Evolutionary conservation across 2,888 invertebrate genomes (phyloP).

Genomic region (Ditylenchus weischeri): DNA sequence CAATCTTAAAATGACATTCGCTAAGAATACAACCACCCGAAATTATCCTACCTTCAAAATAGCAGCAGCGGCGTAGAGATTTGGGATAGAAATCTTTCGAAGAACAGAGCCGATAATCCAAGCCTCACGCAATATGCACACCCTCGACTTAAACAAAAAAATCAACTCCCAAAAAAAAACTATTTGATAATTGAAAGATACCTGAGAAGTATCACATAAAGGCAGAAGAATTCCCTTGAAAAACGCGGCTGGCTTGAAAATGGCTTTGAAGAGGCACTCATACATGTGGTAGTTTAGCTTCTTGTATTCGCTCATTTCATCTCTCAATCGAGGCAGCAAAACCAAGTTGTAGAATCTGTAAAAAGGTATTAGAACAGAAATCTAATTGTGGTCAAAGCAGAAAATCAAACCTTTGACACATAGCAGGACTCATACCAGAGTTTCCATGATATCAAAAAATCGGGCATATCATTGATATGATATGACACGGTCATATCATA

Average conservation of each 20-base stretch:
- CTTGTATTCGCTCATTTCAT: slow-evolving; percentile 92
- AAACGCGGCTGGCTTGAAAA: slow-evolving; percentile 95
- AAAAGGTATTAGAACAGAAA: too few relatives aligned
- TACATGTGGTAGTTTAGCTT: slow-evolving; percentile 92
- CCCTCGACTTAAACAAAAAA: slow-evolving; percentile 71
- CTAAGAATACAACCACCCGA: not conserved
- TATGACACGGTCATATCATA: too few relatives aligned
- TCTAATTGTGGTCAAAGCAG: not conserved
- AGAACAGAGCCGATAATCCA: slow-evolving; percentile 88
- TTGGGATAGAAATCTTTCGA: slow-evolving; percentile 84
- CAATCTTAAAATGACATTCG: slow-evolving; percentile 76
- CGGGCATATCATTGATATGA: too few relatives aligned
- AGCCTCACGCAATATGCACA: slow-evolving; percentile 90
- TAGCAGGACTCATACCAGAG: slow-evolving; percentile 86
- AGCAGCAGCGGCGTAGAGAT: slow-evolving; percentile 89
- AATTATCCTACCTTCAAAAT: slow-evolving; percentile 62
- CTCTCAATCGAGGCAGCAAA: slow-evolving; percentile 81
- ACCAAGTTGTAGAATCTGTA: slow-evolving; percentile 79
- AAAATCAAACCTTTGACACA: slow-evolving; percentile 76
- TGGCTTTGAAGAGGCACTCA: slow-evolving; percentile 82
- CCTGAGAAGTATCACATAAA: slow-evolving; percentile 58
- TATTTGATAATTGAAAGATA: not conserved
- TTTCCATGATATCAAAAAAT: too few relatives aligned
- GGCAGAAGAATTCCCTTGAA: slow-evolving; percentile 81
- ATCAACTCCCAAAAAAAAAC: not conserved